Evolutionary conservation across 2,113 vertebrate genomes (phyloP).

Genomic region (mouse (Mus musculus)): GRCm39 chr2:120142001-120142500

Average conservation of each 20-base stretch:
- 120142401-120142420: background rate
- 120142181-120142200: background rate
- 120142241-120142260: constrained; percentile 88
- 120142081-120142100: background rate
- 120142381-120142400: background rate
- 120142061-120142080: background rate
- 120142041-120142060: background rate
- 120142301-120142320: background rate
- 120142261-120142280: constrained; percentile 88
- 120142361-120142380: background rate
- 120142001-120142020: constrained; percentile 79
- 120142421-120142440: background rate
- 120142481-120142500: background rate
- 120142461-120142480: background rate
- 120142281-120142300: constrained; percentile 39
- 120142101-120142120: background rate
- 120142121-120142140: background rate
- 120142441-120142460: background rate
- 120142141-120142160: background rate
- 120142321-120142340: background rate
- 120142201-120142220: background rate
- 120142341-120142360: rapidly evolving
- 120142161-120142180: background rate
- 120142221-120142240: background rate
- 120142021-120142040: background rate